These are phyloP conservation scores for Marronus borbonicus DNA, from an alignment of 2,888 invertebrate species.

Conservation along the genomic window DNA sequence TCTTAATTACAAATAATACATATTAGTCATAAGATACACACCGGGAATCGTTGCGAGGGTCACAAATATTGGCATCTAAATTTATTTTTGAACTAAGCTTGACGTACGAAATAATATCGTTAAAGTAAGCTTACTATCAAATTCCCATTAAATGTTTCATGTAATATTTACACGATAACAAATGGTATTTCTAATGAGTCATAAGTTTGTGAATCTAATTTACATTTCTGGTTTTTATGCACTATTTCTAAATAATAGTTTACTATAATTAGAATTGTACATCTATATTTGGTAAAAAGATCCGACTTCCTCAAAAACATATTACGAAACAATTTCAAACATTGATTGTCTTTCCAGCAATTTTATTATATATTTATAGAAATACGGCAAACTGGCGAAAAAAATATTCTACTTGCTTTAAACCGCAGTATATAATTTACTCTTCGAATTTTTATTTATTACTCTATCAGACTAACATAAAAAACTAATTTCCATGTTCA, in stretches of 20 bases:
- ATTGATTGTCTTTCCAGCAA: too few relatives aligned
- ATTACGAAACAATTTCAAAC: too few relatives aligned
- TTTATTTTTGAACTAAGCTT: background rate
- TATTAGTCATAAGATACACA: conserved; percentile 3
- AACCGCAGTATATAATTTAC: background rate
- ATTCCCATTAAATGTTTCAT: conserved; percentile 6
- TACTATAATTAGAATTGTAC: background rate
- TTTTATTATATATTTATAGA: too few relatives aligned
- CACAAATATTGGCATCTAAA: conserved; percentile 9
- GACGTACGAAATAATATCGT: conserved; percentile 2
- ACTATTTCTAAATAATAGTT: background rate
- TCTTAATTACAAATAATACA: conserved; percentile 21
- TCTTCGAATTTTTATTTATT: conserved; percentile 2
- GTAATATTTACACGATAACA: background rate
- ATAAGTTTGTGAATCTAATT: background rate
- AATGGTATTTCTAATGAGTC: conserved; percentile 4
- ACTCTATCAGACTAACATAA: background rate
- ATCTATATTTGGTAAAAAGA: too few relatives aligned
- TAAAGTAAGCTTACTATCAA: conserved; percentile 1
- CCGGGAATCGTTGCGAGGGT: background rate
- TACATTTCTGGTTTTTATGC: background rate
- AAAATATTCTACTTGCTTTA: background rate
- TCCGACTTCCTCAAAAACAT: too few relatives aligned
- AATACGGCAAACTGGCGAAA: too few relatives aligned
- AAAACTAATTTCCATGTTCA: conserved; percentile 32